Evolutionary conservation across 2,888 invertebrate species (phyloP), one percentile per base, ranked within the genome.

Genomic region (Pseudanteris insignis): DNA sequence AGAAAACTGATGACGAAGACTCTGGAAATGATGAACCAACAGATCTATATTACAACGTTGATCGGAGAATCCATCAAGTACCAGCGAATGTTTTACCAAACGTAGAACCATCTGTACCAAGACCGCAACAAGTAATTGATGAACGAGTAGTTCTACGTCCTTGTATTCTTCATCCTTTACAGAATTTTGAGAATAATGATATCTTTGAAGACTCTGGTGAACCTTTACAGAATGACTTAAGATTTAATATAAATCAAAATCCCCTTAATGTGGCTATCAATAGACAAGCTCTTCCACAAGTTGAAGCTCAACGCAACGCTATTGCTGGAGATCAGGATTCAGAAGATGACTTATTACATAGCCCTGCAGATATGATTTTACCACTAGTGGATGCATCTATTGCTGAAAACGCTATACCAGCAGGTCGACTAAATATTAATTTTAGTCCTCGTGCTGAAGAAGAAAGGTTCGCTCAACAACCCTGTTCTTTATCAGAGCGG

Each of bases 11-110:
- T 71, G 94, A 93, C 69, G 92, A 92, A 67, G 95, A 96, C 78
- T 95, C 94, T 0, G 96, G 96, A 0, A 96, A 94, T 77, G 96
- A 96, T 77, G 96, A 96, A 76, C 95, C 95, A 0, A 87, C 88
- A 26, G 92, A 92, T 75, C 78, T 86, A 38, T 85, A 83, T 69
- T 86, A 83, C 62, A 83, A 82, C 64, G 81, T 83, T 2, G 86
- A 86, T 41, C 79, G 84, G 14, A 82, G 83, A 70, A n/a, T n/a
- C n/a, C n/a, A n/a, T n/a, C n/a, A n/a, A n/a, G n/a, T n/a, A n/a
- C n/a, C n/a, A n/a, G n/a, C n/a, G n/a, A n/a, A n/a, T n/a, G n/a
- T n/a, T n/a, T n/a, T n/a, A n/a, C n/a, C n/a, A n/a, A n/a, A n/a
- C n/a, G n/a, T n/a, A n/a, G n/a, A n/a, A n/a, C n/a, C n/a, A n/a